Evolutionary conservation across 2,888 invertebrate species (phyloP).

Genomic region (Rhamnusium bicolor): DNA sequence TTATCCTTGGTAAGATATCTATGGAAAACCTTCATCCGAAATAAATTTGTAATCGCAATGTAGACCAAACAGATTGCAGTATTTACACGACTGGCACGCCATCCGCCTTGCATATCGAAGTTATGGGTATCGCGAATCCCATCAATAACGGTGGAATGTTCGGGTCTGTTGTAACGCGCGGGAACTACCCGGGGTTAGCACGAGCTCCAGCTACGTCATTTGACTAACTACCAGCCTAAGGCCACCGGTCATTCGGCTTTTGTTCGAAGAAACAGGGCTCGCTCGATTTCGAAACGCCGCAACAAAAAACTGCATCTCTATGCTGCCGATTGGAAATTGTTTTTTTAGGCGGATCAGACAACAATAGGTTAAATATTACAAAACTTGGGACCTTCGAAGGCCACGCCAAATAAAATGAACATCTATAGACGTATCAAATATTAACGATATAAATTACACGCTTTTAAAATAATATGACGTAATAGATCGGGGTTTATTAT

Average conservation of each 20-base stretch:
- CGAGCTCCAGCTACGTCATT: conserved; percentile 38
- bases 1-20: conserved; percentile 16
- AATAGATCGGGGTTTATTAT: neutral
- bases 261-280: neutral
- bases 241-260: conserved; percentile 26
- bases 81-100: conserved; percentile 47
- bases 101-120: conserved; percentile 28
- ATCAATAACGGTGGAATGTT: conserved; percentile 39
- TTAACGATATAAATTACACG: neutral
- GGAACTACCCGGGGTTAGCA: conserved; percentile 53
- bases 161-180: conserved; percentile 34
- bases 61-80: conserved; percentile 45
- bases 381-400: conserved; percentile 3
- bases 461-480: conserved; percentile 1
- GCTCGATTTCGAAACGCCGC: neutral
- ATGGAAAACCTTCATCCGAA: conserved; percentile 29
- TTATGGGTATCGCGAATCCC: conserved; percentile 41
- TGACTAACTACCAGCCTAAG: conserved; percentile 34
- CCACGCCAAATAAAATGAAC: neutral
- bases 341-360: conserved; percentile 15
- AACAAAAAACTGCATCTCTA: neutral
- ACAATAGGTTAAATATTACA: neutral
- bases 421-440: neutral
- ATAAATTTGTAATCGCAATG: conserved; percentile 47
- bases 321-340: neutral